Evolutionary conservation across 1,140 invertebrate species (phyloP).

Genomic region (Pogonognathellus flavescens): DNA sequence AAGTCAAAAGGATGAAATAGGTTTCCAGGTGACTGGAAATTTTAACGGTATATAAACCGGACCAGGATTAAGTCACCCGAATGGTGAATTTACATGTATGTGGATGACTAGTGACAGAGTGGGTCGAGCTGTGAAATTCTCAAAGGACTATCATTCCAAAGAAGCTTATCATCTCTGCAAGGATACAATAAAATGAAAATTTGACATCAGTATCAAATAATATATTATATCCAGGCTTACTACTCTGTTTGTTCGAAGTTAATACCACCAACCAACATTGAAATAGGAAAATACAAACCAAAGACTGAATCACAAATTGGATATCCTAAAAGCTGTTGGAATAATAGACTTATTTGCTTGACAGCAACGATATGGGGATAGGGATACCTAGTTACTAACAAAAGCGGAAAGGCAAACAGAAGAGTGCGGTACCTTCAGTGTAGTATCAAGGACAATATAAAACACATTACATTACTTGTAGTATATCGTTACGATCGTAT

Average conservation of each 20-base stretch:
- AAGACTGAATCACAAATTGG: conserved; percentile 32
- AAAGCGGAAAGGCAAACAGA: background rate
- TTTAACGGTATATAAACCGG: background rate
- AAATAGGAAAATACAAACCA: background rate
- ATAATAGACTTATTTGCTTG: background rate
- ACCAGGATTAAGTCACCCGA: conserved; percentile 5
- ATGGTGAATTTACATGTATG: conserved; percentile 1
- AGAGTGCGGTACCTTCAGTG: background rate
- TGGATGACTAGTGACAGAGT: conserved; percentile 17
- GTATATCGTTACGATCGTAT: background rate
- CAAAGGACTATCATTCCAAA: conserved; percentile 50
- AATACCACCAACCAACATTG: background rate
- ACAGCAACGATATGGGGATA: background rate
- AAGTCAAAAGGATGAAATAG: conserved; percentile 11
- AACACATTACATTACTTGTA: background rate
- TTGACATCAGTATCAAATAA: conserved; percentile 19
- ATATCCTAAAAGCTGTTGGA: conserved; percentile 28
- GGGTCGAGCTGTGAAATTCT: conserved; percentile 28
- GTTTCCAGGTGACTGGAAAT: conserved; percentile 27
- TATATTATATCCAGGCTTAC: background rate
- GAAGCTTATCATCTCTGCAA: conserved; percentile 43
- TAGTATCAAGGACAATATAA: conserved; percentile 2
- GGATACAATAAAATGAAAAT: conserved; percentile 37
- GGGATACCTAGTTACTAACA: no score
- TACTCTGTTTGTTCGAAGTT: no score